phyloP scores from a whole-genome alignment of 1,140 invertebrate species.

The Eupristina koningsbergeri region DNA sequence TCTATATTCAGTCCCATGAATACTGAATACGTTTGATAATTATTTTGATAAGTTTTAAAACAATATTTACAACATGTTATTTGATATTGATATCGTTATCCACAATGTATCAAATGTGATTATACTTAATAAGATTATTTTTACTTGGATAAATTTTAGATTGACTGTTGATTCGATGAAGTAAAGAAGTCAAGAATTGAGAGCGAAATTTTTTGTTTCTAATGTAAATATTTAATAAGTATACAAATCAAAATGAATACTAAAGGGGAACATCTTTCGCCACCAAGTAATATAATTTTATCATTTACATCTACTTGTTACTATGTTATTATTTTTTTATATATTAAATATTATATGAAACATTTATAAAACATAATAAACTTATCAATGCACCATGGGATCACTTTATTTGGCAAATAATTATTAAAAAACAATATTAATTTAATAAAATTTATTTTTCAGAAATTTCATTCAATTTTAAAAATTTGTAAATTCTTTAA shows the following conservation, averaged over 20 bases:
- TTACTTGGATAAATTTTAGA: slow-evolving; percentile 18
- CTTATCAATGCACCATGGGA: no score
- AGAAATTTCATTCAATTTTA: no score
- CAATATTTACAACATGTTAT: slow-evolving; percentile 18
- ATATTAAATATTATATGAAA: background rate
- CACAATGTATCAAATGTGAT: slow-evolving; percentile 6
- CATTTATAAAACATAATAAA: background rate
- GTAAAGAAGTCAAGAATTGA: background rate
- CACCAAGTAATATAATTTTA: slow-evolving; percentile 25
- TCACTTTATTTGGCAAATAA: no score
- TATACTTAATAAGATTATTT: background rate
- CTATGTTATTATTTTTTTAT: background rate
- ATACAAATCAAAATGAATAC: slow-evolving; percentile 3
- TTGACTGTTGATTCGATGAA: background rate
- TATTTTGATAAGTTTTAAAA: background rate
- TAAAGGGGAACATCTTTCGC: background rate
- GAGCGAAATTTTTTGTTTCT: background rate
- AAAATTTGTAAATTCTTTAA: no score
- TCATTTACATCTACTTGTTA: background rate
- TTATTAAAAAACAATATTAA: no score
- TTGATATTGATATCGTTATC: slow-evolving; percentile 14
- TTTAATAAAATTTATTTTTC: no score
- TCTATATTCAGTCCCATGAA: background rate
- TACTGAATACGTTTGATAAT: background rate
- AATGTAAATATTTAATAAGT: background rate